Conservation (phyloP, 2,797 vertebrate species). For the Loris lydekkerianus region DNA sequence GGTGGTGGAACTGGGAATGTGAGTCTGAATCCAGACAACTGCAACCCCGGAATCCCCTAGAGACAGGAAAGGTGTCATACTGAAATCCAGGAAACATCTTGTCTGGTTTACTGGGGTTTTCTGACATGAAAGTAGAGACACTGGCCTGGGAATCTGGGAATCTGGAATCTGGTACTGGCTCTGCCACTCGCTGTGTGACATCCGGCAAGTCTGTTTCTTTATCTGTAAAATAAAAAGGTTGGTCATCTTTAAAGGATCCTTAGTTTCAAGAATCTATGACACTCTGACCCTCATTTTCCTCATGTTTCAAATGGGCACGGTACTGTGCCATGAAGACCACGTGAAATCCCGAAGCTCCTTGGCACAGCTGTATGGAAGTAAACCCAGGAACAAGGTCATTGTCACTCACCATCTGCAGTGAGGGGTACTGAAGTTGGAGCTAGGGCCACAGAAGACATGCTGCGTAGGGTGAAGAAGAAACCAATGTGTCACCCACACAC, state of each 20-base stretch:
- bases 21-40: neutral
- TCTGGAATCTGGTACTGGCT: neutral
- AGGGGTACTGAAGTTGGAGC: neutral
- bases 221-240: neutral
- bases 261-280: neutral
- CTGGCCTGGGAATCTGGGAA: slow-evolving; percentile 70
- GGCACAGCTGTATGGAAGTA: neutral
- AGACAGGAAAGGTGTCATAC: neutral
- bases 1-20: neutral
- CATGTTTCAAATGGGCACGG: neutral
- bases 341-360: neutral
- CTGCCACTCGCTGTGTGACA: neutral
- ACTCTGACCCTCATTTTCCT: neutral
- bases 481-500: neutral
- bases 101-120: neutral
- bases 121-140: too few species aligned
- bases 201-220: neutral
- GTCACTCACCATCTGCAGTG: neutral
- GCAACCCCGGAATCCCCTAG: neutral
- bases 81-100: too few species aligned
- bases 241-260: neutral
- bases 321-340: neutral
- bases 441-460: neutral
- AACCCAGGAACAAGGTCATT: neutral
- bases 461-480: neutral